Evolutionary conservation across 2,113 vertebrate species (phyloP), one percentile per base, ranked within the genome.

Genomic region (Leptobrachium leishanense): DNA sequence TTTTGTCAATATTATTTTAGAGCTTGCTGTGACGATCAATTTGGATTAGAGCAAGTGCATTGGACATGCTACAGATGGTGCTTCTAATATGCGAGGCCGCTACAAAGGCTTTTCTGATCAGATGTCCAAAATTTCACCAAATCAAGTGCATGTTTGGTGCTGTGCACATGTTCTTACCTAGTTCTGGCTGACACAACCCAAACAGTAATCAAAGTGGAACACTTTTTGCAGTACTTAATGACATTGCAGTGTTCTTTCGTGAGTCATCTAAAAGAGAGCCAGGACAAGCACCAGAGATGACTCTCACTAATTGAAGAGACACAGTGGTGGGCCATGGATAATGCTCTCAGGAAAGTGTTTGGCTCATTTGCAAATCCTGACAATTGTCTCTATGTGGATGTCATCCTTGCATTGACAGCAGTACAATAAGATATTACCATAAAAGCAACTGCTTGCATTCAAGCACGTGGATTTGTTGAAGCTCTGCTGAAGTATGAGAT

Each of bases 61-160:
- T 69, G 68, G 68, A 12, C n/a, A 43, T 57, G 15, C 54, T 13
- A 66, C 55, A 13, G 57, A 75, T 75, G 73, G 57, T 5, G 73
- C 73, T 42, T 55, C 57, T 64, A 75, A 75, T 11, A 43, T 64
- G 54, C 57, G 63, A 75, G 55, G 68, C 13, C 68, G 53, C 70
- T 46, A 67, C 10, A 77, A 41, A 13, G 82, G 71, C 20, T 81
- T 81, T 13, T 78, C 68, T 72, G 59, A 64, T 20, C 75, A 72
- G 79, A 55, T 84, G 53, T 66, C 79, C 72, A 53, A 6, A 73
- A 57, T 43, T 41, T 72, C 83, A 40, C 76, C 76, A 43, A 65
- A 73, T 11, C 75, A 76, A 83, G 53, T 79, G 5, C 79, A 83
- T 55, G 69, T 74, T 9, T 83, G 75, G 68, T 83, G 74, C 65